Conservation (phyloP, 2,113 vertebrate species). For the Bos javanicus region DNA sequence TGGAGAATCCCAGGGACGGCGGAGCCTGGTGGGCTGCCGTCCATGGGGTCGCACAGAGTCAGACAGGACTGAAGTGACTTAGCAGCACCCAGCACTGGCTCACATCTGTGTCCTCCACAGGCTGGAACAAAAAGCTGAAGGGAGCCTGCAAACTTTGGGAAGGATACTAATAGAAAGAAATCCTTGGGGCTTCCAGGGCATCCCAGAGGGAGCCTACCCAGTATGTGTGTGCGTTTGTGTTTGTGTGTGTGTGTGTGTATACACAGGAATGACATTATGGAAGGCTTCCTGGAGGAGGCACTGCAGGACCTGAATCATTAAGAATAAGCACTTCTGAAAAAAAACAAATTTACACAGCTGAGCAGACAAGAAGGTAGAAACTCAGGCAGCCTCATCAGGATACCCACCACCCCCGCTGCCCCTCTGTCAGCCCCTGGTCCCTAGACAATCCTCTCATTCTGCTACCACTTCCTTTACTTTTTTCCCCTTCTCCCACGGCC, state of each 20-base stretch:
- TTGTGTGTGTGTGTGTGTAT: background rate
- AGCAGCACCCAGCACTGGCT: too few relatives aligned
- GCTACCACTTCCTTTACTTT: too few relatives aligned
- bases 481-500: background rate
- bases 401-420: accelerated
- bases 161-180: background rate
- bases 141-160: background rate
- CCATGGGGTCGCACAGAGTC: too few relatives aligned
- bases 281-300: background rate
- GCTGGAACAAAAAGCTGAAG: background rate
- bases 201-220: too few relatives aligned
- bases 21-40: too few relatives aligned
- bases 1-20: too few relatives aligned
- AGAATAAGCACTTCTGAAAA: background rate
- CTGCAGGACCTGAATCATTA: background rate
- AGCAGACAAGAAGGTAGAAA: background rate
- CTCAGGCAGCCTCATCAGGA: background rate
- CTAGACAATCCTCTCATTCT: background rate
- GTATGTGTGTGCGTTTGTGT: background rate
- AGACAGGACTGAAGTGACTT: too few relatives aligned
- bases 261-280: background rate
- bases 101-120: background rate
- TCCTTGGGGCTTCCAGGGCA: background rate
- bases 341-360: background rate
- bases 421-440: background rate